Evolutionary conservation across 2,888 invertebrate species (phyloP).

Genomic region (Autographa pulchrina): DNA sequence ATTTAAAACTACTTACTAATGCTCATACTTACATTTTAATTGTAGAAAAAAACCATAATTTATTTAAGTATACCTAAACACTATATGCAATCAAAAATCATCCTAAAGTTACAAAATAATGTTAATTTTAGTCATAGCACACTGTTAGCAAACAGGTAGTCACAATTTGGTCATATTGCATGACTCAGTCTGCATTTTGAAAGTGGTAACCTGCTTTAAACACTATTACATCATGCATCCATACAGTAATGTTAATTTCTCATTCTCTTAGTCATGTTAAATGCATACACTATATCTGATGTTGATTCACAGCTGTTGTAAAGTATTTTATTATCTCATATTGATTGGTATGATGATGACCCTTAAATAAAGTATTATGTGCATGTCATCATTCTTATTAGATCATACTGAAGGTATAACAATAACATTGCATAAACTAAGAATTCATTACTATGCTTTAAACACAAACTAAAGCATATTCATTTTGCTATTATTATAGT

Average conservation of each 20-base stretch:
- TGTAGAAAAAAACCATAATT: no score
- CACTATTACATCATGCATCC: conserved; percentile 44
- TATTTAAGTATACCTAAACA: no score
- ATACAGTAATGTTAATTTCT: conserved; percentile 44
- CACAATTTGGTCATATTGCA: conserved; percentile 13
- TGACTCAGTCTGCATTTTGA: conserved; percentile 38
- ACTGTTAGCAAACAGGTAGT: neutral
- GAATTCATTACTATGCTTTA: no score
- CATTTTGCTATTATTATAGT: no score
- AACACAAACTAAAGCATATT: no score
- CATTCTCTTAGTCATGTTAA: conserved; percentile 38
- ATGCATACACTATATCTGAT: conserved; percentile 21
- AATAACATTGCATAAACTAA: no score
- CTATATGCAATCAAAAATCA: no score
- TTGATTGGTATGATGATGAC: neutral
- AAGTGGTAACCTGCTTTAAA: conserved; percentile 9
- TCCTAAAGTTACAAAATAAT: no score
- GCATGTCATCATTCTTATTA: neutral
- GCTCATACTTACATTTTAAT: no score
- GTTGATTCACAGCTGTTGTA: conserved; percentile 20
- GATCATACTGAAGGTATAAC: neutral
- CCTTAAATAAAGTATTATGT: neutral
- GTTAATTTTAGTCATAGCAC: neutral
- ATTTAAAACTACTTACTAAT: no score
- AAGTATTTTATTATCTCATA: conserved; percentile 11